Base-by-base conservation (phyloP, 2,888 invertebrate genomes). In the Byasa hedistus region DNA sequence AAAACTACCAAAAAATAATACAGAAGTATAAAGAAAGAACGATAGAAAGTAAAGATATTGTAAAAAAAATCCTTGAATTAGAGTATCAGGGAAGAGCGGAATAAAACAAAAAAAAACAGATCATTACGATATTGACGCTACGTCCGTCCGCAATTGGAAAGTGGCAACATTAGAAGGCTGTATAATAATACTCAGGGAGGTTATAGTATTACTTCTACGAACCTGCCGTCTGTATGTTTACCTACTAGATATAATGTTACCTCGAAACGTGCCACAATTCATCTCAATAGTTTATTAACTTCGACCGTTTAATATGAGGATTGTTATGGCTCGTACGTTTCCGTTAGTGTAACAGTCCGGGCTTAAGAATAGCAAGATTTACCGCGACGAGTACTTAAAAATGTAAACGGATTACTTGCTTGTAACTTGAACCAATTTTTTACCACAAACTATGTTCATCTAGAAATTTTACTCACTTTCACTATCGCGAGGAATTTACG, bases 291-390 rank as follows among this genome's bases (percentile, higher is more conserved):
- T 89, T 86, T 86, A 85, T 85, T 86, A 84, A 83, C 86, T 81
- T 85, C 80, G 81, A 79, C 80, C 83, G 84, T 83, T 84, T 83
- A 77, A 80, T 80, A 82, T 82, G 83, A 86, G 86, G 83, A 79
- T 82, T 88, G 88, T 89, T 89, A 87, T 89, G 87, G 81, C 85
- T 87, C 75, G 77, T 75, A 76, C 80, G 84, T 83, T 89, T 89
- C 89, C 89, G 89, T 83, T 82, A 76, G 74, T 74, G 76, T 54
- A 62, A 39, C 54, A 56, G 61, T 69, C 58, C 70, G 65, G 66
- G 75, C 75, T 77, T 71, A 73, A 72, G 68, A 72, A 71, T 70
- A 72, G 72, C 79, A 76, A 76, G 76, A 78, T 79, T 76, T 79
- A 80, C 79, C 71, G 72, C 75, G 69, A 68, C 71, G 75, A 75